Evolutionary conservation across 2,888 invertebrate genomes (phyloP).

Genomic region (Epirrhoe tristata): DNA sequence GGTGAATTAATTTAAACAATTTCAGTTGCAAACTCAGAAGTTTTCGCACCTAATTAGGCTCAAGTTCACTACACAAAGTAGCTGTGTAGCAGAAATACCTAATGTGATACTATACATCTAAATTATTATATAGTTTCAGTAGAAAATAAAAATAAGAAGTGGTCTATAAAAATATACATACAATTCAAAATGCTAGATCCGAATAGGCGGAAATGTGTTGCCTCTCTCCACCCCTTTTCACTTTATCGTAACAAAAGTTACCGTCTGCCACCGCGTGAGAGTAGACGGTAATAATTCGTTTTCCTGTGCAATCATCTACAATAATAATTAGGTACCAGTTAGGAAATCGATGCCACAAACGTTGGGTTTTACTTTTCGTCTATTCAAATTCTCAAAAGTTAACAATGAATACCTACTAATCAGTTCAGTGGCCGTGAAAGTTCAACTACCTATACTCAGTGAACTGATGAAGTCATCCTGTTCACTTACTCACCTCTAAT

Average conservation of each 20-base stretch:
- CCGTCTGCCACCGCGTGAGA: no score
- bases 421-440: conserved; percentile 32
- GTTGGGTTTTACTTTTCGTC: background rate
- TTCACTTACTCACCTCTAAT: conserved; percentile 2
- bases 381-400: background rate
- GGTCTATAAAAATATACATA: no score
- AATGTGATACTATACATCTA: background rate
- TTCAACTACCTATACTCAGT: conserved; percentile 31
- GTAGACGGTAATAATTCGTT: no score
- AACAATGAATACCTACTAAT: conserved; percentile 16
- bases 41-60: background rate
- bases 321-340: no score
- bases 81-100: background rate
- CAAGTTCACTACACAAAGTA: background rate
- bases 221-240: no score
- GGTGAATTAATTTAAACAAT: background rate
- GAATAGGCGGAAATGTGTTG: no score
- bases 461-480: conserved; percentile 37
- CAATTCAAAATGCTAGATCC: no score
- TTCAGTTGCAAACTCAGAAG: background rate
- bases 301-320: no score
- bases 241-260: no score
- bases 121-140: background rate
- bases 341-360: background rate
- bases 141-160: background rate